Base-by-base conservation (phyloP, 2,113 vertebrate species). In the Hypanus sabinus region DNA sequence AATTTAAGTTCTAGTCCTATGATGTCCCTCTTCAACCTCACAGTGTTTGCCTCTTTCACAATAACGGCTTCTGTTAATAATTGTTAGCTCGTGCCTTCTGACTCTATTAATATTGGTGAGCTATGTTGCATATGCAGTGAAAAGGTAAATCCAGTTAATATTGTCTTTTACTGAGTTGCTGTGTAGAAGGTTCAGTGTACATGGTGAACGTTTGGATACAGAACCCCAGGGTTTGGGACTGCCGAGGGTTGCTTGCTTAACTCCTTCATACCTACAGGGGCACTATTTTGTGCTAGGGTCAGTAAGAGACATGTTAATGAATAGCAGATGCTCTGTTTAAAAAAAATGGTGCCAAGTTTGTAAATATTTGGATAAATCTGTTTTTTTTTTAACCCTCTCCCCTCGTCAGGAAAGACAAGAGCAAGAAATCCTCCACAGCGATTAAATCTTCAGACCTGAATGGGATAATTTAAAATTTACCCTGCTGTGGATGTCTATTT, bases 41-140 rank as follows among this genome's bases (percentile, higher is more conserved):
- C 27, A 60, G 5, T 92, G 88, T 92, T 92, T 92, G 65, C 27
- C 33, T 91, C 14, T 92, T 92, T 71, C 88, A 22, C 18, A 92
- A 92, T 70, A 65, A 12, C n/a, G 38, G 88, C 65, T 70, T 70
- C 30, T 92, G 65, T 92, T 65, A 92, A 92, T 92, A 70, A 16
- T 30, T 60, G 36, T 36, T n/a, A 33, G n/a, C 60, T 36, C 18
- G 30, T 18, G n/a, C 30, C 79, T 80, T 12, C 79, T 80, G 79
- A 68, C 33, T 36, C 87, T 60, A 36, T 22, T 60, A 65, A 91
- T 36, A 65, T 65, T n/a, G 27, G 55, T n/a, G 5, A 65, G 33
- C 5, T 70, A 92, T 71, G 33, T 70, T 3, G 20, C 12, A 11
- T 92, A 71, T 71, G 18, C 62, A 71, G 65, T 38, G 88, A 38